Percentiles rank a stretch among this genome's conserved stretches.
phyloP scores from a whole-genome alignment of 2,113 vertebrate species.

The Actinemys pallida region DNA sequence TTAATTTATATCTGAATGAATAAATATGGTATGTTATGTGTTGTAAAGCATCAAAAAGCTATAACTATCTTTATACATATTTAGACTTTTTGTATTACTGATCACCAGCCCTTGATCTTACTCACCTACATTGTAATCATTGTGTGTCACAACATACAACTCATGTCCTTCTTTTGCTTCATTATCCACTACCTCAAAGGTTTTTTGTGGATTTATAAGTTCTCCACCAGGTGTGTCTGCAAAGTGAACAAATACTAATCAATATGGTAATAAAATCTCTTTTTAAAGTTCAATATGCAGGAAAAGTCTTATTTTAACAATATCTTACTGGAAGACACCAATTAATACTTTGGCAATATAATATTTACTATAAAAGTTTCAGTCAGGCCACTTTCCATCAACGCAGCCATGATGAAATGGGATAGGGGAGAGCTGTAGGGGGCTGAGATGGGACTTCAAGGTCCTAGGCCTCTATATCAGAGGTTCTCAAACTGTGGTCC shows the following conservation, averaged over 20 bases:
- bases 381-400: neutral
- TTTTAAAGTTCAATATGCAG: neutral
- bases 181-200: constrained; percentile 78
- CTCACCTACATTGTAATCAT: constrained; percentile 84
- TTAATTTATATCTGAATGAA: neutral
- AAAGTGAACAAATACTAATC: constrained; percentile 5
- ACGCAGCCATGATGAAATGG: neutral
- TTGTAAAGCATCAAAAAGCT: neutral
- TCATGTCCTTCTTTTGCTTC: constrained; percentile 81
- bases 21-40: neutral
- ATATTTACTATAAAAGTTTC: neutral
- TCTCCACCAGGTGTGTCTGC: constrained; percentile 71
- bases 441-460: neutral
- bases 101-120: constrained; percentile 34
- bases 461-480: neutral
- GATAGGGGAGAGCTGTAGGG: neutral
- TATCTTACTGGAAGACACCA: neutral
- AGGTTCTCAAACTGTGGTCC: too few species aligned
- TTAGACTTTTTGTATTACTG: neutral
- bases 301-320: neutral
- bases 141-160: constrained; percentile 83
- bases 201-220: constrained; percentile 86
- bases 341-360: neutral
- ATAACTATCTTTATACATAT: neutral
- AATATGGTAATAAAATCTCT: neutral